These are phyloP conservation scores for Ptychoptera contaminata DNA, from an alignment of 2,888 invertebrate genomes.

Conservation along the genomic window DNA sequence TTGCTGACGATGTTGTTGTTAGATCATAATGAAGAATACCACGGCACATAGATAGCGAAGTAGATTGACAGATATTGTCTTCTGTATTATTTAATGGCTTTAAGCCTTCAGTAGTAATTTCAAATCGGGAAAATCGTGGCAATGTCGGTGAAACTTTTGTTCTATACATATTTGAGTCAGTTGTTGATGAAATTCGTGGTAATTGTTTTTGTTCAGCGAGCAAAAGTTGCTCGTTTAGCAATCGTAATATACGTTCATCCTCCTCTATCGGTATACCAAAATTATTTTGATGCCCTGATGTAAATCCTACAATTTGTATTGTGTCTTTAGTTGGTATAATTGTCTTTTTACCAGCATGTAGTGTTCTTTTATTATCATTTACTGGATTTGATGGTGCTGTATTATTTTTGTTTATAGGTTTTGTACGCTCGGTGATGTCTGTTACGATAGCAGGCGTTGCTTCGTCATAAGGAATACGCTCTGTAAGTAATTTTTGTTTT, in stretches of 20 bases:
- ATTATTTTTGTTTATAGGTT: background rate
- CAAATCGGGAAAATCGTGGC: conserved; percentile 32
- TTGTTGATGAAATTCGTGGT: conserved; percentile 22
- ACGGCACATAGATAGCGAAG: conserved; percentile 34
- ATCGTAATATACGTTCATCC: conserved; percentile 32
- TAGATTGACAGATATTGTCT: conserved; percentile 31
- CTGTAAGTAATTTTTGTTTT: too few species aligned
- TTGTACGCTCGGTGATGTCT: background rate
- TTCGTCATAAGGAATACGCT: too few species aligned
- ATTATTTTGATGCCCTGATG: conserved; percentile 45
- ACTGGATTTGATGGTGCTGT: background rate
- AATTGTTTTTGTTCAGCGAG: conserved; percentile 11
- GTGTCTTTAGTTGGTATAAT: conserved; percentile 11
- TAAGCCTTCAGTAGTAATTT: conserved; percentile 24
- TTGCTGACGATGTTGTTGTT: conserved; percentile 31
- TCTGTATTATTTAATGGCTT: conserved; percentile 20
- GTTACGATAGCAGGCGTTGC: too few species aligned
- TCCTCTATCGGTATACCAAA: conserved; percentile 46
- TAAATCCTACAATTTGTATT: conserved; percentile 27
- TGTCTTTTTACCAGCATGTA: background rate
- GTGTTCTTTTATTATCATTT: too few species aligned
- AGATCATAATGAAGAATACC: conserved; percentile 51
- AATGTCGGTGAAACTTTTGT: conserved; percentile 47
- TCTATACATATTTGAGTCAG: conserved; percentile 34
- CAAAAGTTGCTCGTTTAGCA: conserved; percentile 22